phyloP scores from a whole-genome alignment of 1,140 invertebrate genomes.

The Arctopsyche grandis region DNA sequence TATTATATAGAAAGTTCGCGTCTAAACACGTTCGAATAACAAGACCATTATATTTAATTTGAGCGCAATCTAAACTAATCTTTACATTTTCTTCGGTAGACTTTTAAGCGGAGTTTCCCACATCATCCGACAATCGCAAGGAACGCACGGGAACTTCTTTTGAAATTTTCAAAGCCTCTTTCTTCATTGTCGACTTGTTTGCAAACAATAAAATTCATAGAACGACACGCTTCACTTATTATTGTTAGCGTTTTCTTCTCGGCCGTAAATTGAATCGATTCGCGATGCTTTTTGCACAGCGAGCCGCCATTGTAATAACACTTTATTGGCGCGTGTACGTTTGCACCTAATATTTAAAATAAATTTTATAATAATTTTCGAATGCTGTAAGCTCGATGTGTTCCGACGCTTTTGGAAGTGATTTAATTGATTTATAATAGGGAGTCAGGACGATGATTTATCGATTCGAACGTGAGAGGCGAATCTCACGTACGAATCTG shows the following conservation, averaged over 20 bases:
- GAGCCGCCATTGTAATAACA: background rate
- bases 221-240: background rate
- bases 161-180: background rate
- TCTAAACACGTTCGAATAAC: no score
- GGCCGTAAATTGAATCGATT: conserved; percentile 30
- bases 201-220: background rate
- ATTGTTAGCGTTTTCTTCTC: conserved; percentile 21
- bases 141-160: no score
- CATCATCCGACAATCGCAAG: no score
- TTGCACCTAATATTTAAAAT: no score
- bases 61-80: no score
- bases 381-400: no score
- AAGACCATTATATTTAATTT: no score
- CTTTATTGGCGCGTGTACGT: background rate
- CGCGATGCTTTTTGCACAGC: conserved; percentile 13
- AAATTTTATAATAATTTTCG: no score
- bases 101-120: no score
- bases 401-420: no score
- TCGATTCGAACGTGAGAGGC: background rate
- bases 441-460: conserved; percentile 9
- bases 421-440: conserved; percentile 35
- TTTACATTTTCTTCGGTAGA: no score
- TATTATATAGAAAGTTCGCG: no score
- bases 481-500: background rate
- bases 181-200: background rate